These are phyloP conservation scores for Ramazzottius varieornatus DNA, from an alignment of 2,888 invertebrate genomes.

Conservation along the genomic window DNA sequence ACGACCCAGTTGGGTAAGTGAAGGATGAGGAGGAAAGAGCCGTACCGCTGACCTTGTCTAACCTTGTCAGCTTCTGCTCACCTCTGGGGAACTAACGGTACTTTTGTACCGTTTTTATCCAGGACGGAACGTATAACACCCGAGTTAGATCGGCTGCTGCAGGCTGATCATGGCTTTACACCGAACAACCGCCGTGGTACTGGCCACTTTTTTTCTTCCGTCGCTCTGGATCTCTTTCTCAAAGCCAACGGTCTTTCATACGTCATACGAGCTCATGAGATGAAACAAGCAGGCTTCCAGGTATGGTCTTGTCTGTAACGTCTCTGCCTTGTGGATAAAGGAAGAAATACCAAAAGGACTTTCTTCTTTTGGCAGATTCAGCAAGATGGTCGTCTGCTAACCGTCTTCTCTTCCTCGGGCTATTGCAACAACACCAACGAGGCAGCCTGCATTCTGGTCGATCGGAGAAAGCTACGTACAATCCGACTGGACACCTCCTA, in stretches of 20 bases:
- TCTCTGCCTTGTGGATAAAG: no score
- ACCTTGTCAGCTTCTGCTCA: no score
- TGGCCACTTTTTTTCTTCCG: slow-evolving; percentile 40
- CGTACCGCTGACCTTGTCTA: no score
- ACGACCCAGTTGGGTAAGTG: slow-evolving; percentile 36
- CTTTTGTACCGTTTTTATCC: not conserved
- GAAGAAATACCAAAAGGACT: no score
- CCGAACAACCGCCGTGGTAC: slow-evolving; percentile 39
- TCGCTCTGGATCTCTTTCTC: slow-evolving; percentile 40
- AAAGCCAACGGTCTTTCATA: slow-evolving; percentile 37
- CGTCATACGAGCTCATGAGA: slow-evolving; percentile 45
- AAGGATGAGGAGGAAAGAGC: no score
- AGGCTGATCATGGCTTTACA: slow-evolving; percentile 33
- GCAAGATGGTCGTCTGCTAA: slow-evolving; percentile 38
- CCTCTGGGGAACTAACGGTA: no score
- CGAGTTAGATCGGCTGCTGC: slow-evolving; percentile 16
- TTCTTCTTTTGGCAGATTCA: slow-evolving; percentile 29
- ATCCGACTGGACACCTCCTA: slow-evolving; percentile 31
- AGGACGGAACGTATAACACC: slow-evolving; percentile 11
- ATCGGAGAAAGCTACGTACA: slow-evolving; percentile 36
- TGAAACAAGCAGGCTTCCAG: slow-evolving; percentile 42
- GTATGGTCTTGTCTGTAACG: slow-evolving; percentile 20
- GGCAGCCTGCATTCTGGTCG: slow-evolving; percentile 40
- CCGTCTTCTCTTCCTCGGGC: slow-evolving; percentile 45
- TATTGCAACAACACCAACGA: slow-evolving; percentile 47